These are phyloP conservation scores for Tuberolachnus salignus DNA, from an alignment of 2,888 invertebrate genomes.

Conservation along the genomic window DNA sequence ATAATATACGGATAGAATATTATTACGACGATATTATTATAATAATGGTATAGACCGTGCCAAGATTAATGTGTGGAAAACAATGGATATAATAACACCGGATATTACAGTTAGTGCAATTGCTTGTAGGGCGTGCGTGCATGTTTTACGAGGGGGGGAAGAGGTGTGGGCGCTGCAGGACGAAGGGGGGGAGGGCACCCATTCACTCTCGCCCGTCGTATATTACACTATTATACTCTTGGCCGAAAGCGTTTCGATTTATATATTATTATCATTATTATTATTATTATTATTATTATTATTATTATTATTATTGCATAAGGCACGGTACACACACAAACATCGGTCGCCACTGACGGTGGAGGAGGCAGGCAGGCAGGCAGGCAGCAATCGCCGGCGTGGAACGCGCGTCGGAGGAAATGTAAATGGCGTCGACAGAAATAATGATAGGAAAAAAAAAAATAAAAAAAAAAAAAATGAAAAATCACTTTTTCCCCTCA, in stretches of 20 bases:
- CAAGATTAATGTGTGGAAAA: conserved; percentile 51
- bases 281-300: no score
- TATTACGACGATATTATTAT: background rate
- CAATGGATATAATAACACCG: conserved; percentile 47
- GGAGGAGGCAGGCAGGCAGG: background rate
- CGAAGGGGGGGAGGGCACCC: background rate
- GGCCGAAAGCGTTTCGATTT: conserved; percentile 12
- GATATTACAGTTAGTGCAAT: conserved; percentile 53
- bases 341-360: background rate
- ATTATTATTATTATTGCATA: conserved; percentile 1
- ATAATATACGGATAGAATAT: background rate
- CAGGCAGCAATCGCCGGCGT: conserved; percentile 18
- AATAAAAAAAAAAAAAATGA: no score
- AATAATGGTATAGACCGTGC: conserved; percentile 12
- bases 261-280: conserved; percentile 2
- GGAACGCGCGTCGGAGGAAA: conserved; percentile 36
- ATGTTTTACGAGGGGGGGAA: background rate
- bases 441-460: conserved; percentile 12
- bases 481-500: background rate
- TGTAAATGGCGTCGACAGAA: conserved; percentile 29
- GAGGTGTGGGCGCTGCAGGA: background rate
- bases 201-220: background rate
- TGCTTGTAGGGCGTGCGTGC: conserved; percentile 32
- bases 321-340: background rate
- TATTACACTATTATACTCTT: background rate